Evolutionary conservation across 2,797 vertebrate genomes (phyloP), one percentile per base, ranked within the genome.

Genomic region (Enteromius viviparus): DNA sequence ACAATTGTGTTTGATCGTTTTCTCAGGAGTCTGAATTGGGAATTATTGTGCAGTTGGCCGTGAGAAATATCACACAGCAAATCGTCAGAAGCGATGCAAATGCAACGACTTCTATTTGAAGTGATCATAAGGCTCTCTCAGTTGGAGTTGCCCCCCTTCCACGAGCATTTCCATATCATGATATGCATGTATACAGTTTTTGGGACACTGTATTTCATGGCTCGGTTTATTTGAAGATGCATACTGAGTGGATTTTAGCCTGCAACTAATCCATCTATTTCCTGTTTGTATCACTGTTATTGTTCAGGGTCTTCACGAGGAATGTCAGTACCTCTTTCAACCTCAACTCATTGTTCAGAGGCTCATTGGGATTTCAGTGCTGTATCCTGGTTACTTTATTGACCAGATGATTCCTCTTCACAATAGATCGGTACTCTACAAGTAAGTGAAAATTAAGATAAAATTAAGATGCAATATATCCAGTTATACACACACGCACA

Each of bases 281-380:
- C 45, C 19, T 74, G 40, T 32, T 60, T 78, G 29, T 78, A 81
- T 83, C 74, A 88, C 62, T 87, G 15, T 86, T 34, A 90, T 53
- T 82, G 75, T 85, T 70, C 83, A 99, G 98, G 98, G 98, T 40
- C 95, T 99, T 81, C 97, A 97, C 12, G 97, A 99, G 87, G 98
- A 99, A 88, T 99, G 98, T 91, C 98, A 99, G 94, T 99, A 99
- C 89, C 95, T 99, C 65, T 99, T 99, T 92, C 98, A 99, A 86
- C 98, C 98, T 0, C 98, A 99, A 92, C 96, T 99, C 85, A 99
- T 99, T 0, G 96, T 99, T 88, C 97, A 99, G 88, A 96, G 95
- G 88, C 92, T 98, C 58, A 95, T 98, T 82, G 97, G 97, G 47
- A 96, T 99, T 23, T 96, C 96, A 0, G 96, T 97, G 87, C 94